These are phyloP conservation scores for Otocyon megalotis DNA, from an alignment of 2,113 vertebrate genomes.

Conservation along the genomic window DNA sequence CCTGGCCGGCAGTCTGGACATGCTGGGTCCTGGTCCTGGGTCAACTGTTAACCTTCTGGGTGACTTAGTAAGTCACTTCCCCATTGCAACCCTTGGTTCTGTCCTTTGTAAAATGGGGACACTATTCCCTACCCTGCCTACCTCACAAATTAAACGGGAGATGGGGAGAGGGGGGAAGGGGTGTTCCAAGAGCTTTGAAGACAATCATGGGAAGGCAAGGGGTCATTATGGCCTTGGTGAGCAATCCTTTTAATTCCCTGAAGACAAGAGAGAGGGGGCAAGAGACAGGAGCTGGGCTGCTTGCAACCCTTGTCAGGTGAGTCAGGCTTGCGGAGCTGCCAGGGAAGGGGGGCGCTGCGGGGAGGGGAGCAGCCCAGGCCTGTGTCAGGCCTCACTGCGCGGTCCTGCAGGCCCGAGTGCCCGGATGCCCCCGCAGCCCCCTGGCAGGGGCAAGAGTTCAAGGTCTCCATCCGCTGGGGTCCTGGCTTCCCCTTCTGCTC, in stretches of 20 bases:
- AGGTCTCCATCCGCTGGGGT: slow-evolving; percentile 57
- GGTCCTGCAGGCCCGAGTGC: not conserved
- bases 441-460: slow-evolving; percentile 76
- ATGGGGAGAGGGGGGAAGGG: not conserved
- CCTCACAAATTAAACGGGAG: not conserved
- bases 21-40: not conserved
- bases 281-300: slow-evolving; percentile 2
- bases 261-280: slow-evolving; percentile 63
- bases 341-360: not conserved
- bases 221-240: slow-evolving; percentile 74
- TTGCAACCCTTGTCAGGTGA: not conserved
- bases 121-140: slow-evolving; percentile 43
- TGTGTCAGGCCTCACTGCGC: not conserved
- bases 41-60: not conserved
- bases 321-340: not conserved
- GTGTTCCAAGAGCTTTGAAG: slow-evolving; percentile 66
- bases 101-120: slow-evolving; percentile 14
- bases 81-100: slow-evolving; percentile 11
- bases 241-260: slow-evolving; percentile 77
- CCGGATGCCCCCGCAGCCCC: not conserved
- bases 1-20: not conserved
- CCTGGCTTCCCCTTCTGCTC: not conserved
- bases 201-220: slow-evolving; percentile 58
- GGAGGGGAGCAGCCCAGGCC: not conserved
- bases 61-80: not conserved